Evolutionary conservation across 2,888 invertebrate species (phyloP).

Genomic region (Cybosia mesomella): DNA sequence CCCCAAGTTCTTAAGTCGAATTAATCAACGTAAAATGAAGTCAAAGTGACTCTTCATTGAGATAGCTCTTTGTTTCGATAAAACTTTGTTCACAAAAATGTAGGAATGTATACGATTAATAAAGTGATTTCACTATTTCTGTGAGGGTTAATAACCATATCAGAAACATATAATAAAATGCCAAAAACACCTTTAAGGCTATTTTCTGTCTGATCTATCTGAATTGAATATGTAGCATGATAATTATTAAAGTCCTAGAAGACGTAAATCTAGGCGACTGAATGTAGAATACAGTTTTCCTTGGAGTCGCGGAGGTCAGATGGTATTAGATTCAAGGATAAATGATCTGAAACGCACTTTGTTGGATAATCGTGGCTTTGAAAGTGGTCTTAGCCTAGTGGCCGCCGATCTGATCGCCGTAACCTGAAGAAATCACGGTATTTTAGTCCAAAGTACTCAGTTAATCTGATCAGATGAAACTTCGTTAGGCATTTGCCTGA

Average conservation of each 20-base stretch:
- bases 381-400: neutral
- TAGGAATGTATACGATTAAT: slow-evolving; percentile 3
- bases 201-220: no score
- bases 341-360: slow-evolving; percentile 5
- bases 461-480: neutral
- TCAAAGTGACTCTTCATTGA: slow-evolving; percentile 43
- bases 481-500: neutral
- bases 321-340: slow-evolving; percentile 4
- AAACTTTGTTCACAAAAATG: slow-evolving; percentile 35
- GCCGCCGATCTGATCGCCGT: neutral
- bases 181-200: neutral
- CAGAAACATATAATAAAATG: neutral
- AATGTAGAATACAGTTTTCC: neutral
- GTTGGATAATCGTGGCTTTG: neutral
- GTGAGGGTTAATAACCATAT: neutral
- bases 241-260: neutral
- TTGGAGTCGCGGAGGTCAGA: neutral
- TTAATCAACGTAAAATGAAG: slow-evolving; percentile 52
- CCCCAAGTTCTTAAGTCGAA: slow-evolving; percentile 48
- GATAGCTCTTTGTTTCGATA: slow-evolving; percentile 45
- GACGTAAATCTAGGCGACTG: neutral
- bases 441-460: neutral
- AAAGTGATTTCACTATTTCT: neutral
- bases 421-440: neutral
- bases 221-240: no score